These are phyloP conservation scores for Acanthacorydalis orientalis DNA, from an alignment of 2,888 invertebrate genomes.

Conservation along the genomic window DNA sequence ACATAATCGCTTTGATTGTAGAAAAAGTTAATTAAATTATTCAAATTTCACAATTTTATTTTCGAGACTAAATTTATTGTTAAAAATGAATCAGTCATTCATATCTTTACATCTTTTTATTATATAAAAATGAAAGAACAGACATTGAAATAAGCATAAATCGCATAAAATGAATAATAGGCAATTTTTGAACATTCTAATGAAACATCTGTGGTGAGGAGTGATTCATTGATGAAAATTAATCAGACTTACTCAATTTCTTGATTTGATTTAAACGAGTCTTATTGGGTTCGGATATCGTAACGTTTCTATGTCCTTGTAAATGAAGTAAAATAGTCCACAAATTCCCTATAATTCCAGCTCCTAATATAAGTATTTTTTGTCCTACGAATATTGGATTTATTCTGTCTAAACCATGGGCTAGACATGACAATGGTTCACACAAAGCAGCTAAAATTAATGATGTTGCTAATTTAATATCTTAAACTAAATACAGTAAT, in stretches of 20 bases:
- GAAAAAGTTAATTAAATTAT: too few relatives aligned
- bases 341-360: constrained; percentile 57
- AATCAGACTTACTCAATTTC: constrained; percentile 27
- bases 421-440: constrained; percentile 53
- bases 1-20: too few relatives aligned
- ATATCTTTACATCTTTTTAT: too few relatives aligned
- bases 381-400: constrained; percentile 40
- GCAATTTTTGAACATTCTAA: too few relatives aligned
- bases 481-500: too few relatives aligned
- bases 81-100: too few relatives aligned
- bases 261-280: constrained; percentile 31
- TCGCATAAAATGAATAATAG: too few relatives aligned
- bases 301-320: constrained; percentile 50
- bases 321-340: constrained; percentile 49
- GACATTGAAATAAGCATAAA: too few relatives aligned
- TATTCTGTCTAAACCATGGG: constrained; percentile 49
- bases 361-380: constrained; percentile 46
- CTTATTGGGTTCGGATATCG: constrained; percentile 46
- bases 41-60: too few relatives aligned
- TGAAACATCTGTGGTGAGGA: neutral
- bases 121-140: too few relatives aligned
- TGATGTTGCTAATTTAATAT: too few relatives aligned
- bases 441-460: constrained; percentile 37
- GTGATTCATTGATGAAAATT: neutral
- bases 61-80: too few relatives aligned